Base-by-base conservation (phyloP, 2,113 vertebrate genomes). In the Perccottus glenii region DNA sequence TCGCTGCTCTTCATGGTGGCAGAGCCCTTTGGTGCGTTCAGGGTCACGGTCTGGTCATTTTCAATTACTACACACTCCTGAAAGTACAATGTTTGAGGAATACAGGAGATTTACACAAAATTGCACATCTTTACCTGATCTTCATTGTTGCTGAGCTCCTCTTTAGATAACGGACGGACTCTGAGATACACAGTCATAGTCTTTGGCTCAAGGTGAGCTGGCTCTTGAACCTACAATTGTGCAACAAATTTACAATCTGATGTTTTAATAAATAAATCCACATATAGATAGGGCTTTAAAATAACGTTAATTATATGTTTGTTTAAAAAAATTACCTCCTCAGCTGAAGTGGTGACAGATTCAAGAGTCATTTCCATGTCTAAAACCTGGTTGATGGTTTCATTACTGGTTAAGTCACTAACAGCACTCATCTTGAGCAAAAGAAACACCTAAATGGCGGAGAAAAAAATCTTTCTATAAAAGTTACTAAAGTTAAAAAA, bases 21-120 rank as follows among this genome's bases (percentile, higher is more conserved):
- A 46, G 95, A 96, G 5, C 94, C 94, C 82, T 92, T 95, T 0
- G 95, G 95, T 52, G 95, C 94, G 36, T 80, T 89, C 75, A 97
- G 90, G 0, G 86, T 84, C 58, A 94, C 92, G 4, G 80, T 90
- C 73, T 94, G 94, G 1, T 82, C 14, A 80, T 91, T 90, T 73
- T 95, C 92, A 84, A 95, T 85, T 79, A 89, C 90, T 15, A 97
- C 76, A 80, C 95, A 96, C 11, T 82, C 84, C 96, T 97, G 81
- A 64, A 48, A 50, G 19, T 27, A 27, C 19, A 35, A 43, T 0
- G 1, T 15, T 43, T 4, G 40, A 38, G 2, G 8, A 11, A 15
- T 15, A 5, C 3, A 38, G 16, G 38, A 43, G 2, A 58, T 11
- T 2, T 5, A 52, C 5, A 4, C 8, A 55, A 55, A 38, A 55